phyloP scores from a whole-genome alignment of 30 jellyfish, hydroid and myxozoan genomes.

The Hydractinia symbiolongicarpus region DNA sequence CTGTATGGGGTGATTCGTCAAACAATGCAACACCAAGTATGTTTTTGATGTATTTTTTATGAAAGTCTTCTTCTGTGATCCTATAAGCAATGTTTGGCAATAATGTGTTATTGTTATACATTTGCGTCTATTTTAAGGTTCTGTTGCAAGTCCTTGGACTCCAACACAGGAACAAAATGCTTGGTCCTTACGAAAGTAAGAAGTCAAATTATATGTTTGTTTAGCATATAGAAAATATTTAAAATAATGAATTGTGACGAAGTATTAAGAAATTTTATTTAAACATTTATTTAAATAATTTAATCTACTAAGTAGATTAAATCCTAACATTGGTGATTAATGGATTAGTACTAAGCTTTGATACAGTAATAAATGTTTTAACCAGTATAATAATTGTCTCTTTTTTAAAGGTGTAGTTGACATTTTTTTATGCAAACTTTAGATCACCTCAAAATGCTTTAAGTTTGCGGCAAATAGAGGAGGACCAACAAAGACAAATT shows the following conservation, averaged over 20 bases:
- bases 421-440: neutral
- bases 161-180: constrained; percentile 33
- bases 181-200: constrained; percentile 7
- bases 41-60: neutral
- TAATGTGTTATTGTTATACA: neutral
- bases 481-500: constrained; percentile 27
- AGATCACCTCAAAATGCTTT: constrained; percentile 35
- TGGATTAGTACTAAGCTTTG: too few species aligned
- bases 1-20: constrained; percentile 87
- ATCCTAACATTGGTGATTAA: too few species aligned
- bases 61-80: neutral
- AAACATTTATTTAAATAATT: too few species aligned
- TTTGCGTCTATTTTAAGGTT: constrained; percentile 21
- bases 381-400: too few species aligned
- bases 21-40: constrained; percentile 57
- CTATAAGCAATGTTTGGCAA: neutral
- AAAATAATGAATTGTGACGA: too few species aligned
- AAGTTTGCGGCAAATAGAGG: constrained; percentile 27
- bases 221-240: neutral
- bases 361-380: too few species aligned
- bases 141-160: constrained; percentile 56
- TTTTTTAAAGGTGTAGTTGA: too few species aligned
- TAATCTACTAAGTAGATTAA: too few species aligned
- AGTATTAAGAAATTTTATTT: too few species aligned
- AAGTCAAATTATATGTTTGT: neutral